Conservation (phyloP, 2,113 vertebrate species). For the Semnornis frantzii region DNA sequence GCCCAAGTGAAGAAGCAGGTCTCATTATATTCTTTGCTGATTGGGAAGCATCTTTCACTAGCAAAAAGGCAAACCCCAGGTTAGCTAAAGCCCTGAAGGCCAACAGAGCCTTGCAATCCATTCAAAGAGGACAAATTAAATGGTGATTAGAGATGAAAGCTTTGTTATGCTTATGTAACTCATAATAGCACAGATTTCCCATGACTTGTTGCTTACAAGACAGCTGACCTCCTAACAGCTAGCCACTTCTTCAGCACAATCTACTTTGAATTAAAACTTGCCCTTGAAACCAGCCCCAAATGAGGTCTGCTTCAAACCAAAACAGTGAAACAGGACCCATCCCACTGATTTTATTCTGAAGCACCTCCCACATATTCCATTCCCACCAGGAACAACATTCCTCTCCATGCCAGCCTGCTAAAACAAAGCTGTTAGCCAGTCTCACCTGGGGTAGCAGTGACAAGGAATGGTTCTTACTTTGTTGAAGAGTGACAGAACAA, state of each 20-base stretch:
- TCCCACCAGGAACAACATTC: neutral
- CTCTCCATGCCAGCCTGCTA: neutral
- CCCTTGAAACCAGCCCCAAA: conserved; percentile 41
- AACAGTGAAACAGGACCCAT: neutral
- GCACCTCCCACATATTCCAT: neutral
- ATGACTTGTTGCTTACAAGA: conserved; percentile 50
- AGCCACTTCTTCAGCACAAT: conserved; percentile 20
- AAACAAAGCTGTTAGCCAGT: neutral
- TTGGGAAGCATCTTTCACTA: neutral
- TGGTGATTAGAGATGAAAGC: conserved; percentile 57
- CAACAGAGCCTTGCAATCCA: neutral
- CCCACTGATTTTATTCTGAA: neutral
- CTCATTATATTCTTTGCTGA: conserved; percentile 7
- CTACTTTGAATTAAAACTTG: conserved; percentile 48
- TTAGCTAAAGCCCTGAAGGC: conserved; percentile 17
- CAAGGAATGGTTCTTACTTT: neutral
- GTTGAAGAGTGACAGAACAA: no score
- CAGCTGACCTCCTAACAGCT: conserved; percentile 40
- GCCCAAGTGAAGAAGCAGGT: neutral
- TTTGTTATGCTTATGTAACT: conserved; percentile 59
- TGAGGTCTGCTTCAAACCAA: conserved; percentile 18
- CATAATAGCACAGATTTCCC: conserved; percentile 46
- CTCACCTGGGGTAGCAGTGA: neutral
- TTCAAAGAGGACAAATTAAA: conserved; percentile 46
- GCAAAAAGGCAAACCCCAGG: neutral